Conservation (phyloP, 2,113 vertebrate genomes). For the Raja brachyura region DNA sequence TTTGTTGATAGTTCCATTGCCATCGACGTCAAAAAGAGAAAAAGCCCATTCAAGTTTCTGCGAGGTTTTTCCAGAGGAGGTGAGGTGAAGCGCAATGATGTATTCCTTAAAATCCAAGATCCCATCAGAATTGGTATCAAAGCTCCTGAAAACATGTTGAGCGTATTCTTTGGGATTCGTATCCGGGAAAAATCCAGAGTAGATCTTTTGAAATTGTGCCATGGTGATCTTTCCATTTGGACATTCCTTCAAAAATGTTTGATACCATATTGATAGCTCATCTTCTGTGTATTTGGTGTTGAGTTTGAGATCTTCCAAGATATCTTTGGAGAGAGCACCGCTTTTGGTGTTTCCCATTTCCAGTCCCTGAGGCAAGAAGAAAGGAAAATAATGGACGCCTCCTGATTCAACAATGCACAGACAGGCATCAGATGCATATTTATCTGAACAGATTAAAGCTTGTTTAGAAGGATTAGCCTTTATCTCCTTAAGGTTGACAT, state of each 20-base stretch:
- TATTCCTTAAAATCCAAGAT: slow-evolving; percentile 74
- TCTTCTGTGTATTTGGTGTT: slow-evolving; percentile 66
- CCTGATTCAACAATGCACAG: slow-evolving; percentile 38
- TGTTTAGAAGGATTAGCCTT: slow-evolving; percentile 58
- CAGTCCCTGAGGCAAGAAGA: neutral
- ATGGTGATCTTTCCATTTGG: slow-evolving; percentile 63
- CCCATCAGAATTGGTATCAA: slow-evolving; percentile 68
- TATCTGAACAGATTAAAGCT: slow-evolving; percentile 59
- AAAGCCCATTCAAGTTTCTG: slow-evolving; percentile 76
- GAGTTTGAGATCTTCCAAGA: slow-evolving; percentile 66
- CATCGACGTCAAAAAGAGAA: slow-evolving; percentile 69
- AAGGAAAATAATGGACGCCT: neutral
- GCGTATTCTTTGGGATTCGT: slow-evolving; percentile 64
- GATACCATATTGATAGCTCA: slow-evolving; percentile 66
- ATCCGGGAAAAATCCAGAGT: slow-evolving; percentile 69
- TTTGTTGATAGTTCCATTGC: slow-evolving; percentile 71
- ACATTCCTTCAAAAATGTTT: slow-evolving; percentile 69
- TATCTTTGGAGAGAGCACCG: slow-evolving; percentile 63
- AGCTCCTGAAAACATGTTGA: slow-evolving; percentile 68
- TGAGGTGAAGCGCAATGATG: slow-evolving; percentile 70
- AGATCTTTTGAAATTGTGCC: slow-evolving; percentile 68
- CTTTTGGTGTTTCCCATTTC: slow-evolving; percentile 70
- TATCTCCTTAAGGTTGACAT: neutral
- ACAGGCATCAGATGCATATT: slow-evolving; percentile 54
- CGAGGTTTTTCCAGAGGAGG: slow-evolving; percentile 65